Evolutionary conservation across 2,113 vertebrate species (phyloP).

Genomic region (Ptychochromis oligacanthus): DNA sequence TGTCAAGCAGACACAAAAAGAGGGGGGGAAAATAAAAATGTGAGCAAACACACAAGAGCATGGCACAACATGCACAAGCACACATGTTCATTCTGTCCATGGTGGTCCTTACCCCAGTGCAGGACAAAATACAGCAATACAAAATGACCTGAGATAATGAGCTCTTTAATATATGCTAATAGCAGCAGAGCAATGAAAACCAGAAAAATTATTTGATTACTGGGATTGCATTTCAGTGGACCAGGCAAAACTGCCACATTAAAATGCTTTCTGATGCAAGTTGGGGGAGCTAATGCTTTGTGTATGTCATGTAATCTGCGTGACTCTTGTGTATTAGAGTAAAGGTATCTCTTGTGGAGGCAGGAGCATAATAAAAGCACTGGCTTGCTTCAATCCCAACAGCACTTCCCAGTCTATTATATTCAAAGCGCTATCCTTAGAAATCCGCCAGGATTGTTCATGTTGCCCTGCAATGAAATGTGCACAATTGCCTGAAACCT

Average conservation of each 20-base stretch:
- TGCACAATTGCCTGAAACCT: conserved; percentile 57
- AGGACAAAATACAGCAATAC: conserved; percentile 26
- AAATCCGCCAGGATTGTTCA: conserved; percentile 23
- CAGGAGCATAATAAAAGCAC: conserved; percentile 16
- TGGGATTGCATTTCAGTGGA: conserved; percentile 43
- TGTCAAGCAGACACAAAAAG: conserved; percentile 14
- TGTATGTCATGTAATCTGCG: conserved; percentile 42
- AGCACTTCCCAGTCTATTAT: conserved; percentile 45
- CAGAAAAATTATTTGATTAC: conserved; percentile 53
- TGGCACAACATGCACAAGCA: not conserved
- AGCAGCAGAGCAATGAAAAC: conserved; percentile 47
- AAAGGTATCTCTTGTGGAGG: conserved; percentile 42
- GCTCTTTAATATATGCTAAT: conserved; percentile 61
- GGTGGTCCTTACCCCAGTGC: not conserved
- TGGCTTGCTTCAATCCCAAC: conserved; percentile 29
- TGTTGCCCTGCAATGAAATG: conserved; percentile 46
- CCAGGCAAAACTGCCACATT: conserved; percentile 41
- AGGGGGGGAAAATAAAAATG: not conserved
- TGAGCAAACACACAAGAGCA: conserved; percentile 1
- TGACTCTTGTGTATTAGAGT: conserved; percentile 27
- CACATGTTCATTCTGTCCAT: not conserved
- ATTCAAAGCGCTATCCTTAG: conserved; percentile 48
- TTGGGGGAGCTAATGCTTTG: conserved; percentile 40
- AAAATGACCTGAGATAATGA: conserved; percentile 47
- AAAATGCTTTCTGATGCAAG: conserved; percentile 41